phyloP scores from a whole-genome alignment of 2,113 vertebrate genomes.

The Chionis minor region DNA sequence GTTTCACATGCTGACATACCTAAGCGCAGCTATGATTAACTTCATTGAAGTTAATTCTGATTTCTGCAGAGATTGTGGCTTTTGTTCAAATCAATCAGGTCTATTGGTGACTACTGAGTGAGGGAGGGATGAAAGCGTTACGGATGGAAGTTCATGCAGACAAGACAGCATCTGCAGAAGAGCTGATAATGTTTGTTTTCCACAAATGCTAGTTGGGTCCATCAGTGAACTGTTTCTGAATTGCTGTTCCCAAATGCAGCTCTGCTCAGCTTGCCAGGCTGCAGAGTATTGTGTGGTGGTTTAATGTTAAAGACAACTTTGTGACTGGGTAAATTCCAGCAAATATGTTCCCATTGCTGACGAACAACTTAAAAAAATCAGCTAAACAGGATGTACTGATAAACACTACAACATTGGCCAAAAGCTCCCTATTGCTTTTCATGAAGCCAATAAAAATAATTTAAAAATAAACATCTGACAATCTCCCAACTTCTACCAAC shows the following conservation, averaged over 20 bases:
- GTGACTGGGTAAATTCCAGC: neutral
- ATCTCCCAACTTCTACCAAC: neutral
- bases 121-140: too few species aligned
- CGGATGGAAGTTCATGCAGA: neutral
- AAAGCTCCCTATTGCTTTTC: neutral
- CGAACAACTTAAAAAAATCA: neutral
- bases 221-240: neutral
- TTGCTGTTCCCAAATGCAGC: neutral
- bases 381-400: slow-evolving; percentile 9
- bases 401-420: neutral
- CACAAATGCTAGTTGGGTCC: neutral
- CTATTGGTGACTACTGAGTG: too few species aligned
- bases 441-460: neutral
- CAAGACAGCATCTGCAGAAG: neutral
- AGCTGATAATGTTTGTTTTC: neutral
- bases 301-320: neutral
- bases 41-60: too few species aligned
- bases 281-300: rapidly evolving
- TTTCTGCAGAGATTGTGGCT: too few species aligned
- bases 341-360: neutral
- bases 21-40: too few species aligned
- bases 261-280: neutral
- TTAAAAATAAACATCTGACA: neutral
- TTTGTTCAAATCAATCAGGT: too few species aligned
- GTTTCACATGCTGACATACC: too few species aligned